Evolutionary conservation across 2,113 vertebrate genomes (phyloP), one percentile per base, ranked within the genome.

Genomic region (Datnioides undecimradiatus): DNA sequence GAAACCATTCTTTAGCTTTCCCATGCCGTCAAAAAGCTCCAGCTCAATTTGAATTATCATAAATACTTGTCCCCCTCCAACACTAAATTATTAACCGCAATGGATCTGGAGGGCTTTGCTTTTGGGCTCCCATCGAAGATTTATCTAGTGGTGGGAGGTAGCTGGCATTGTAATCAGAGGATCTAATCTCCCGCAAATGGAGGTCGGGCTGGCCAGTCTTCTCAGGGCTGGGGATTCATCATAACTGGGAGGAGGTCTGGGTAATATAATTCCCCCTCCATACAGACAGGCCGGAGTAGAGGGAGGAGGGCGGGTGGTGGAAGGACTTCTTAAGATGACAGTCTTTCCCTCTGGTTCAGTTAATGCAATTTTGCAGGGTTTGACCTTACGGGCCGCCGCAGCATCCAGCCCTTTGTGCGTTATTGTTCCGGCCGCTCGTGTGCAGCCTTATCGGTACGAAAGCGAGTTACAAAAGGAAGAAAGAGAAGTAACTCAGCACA

Each of bases 171-270:
- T 93, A 93, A 95, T 94, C 94, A 92, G 87, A 93, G 89, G 86
- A 93, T 91, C 91, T 94, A 94, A 95, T 94, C 93, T 94, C 70
- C 80, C 5, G 85, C 89, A 90, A 93, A 94, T 94, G 93, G 93
- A 94, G 93, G 91, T 89, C 83, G 83, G 81, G 60, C 80, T 84
- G 87, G 83, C 88, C 68, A 58, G 87, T 90, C 84, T 90, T 93
- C 79, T 86, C 88, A 87, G 88, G 84, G 88, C 88, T 90, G 87
- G 51, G 81, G 83, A 94, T 93, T 92, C 90, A 93, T 94, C 93
- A 94, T 88, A 87, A 88, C 83, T 69, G 74, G 85, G 83, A 78
- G 88, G 92, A 88, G 90, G 90, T 88, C 83, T 84, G 78, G 76
- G 86, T 93, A 90, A 94, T 93, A 90, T 87, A 92, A 91, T 79